A percentile compares a stretch with the other conserved stretches of the same genome.
Conservation (phyloP, 2,888 invertebrate genomes). For the Terebella lapidaria region DNA sequence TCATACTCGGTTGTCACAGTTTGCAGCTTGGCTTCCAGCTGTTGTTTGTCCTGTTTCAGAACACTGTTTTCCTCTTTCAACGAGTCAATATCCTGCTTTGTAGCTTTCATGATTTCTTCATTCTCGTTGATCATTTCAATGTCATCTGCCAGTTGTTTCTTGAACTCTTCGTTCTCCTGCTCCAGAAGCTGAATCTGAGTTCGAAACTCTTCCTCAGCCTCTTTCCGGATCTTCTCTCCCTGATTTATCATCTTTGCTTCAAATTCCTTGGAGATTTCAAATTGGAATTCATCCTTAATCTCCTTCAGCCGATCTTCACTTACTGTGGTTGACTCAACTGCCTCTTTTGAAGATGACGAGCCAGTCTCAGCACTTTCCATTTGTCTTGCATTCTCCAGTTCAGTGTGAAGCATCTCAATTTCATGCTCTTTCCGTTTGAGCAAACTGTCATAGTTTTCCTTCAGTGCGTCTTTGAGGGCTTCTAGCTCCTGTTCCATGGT, state of each 20-base stretch:
- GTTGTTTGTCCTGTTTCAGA: background rate
- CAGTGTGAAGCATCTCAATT: too few species aligned
- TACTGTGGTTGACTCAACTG: too few species aligned
- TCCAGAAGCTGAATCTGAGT: background rate
- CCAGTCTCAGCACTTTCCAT: too few species aligned
- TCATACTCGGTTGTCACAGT: background rate
- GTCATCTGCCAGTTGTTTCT: background rate
- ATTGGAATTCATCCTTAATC: too few species aligned
- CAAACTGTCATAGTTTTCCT: too few species aligned
- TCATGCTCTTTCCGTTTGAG: background rate
- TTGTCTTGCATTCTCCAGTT: conserved; percentile 2
- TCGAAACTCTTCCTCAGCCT: background rate
- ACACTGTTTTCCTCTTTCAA: too few species aligned
- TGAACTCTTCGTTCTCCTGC: background rate
- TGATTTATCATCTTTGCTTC: background rate
- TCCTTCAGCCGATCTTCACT: too few species aligned
- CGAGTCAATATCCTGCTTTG: background rate
- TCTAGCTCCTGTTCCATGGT: conserved; percentile 9
- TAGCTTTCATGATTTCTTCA: background rate
- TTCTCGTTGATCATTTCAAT: background rate
- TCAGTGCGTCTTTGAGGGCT: conserved; percentile 4
- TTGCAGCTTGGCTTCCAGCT: background rate
- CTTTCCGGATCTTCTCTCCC: background rate
- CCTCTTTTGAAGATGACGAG: too few species aligned
- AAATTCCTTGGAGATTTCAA: too few species aligned